Conservation (phyloP, 2,888 invertebrate genomes). For the Brachylomia viminalis region DNA sequence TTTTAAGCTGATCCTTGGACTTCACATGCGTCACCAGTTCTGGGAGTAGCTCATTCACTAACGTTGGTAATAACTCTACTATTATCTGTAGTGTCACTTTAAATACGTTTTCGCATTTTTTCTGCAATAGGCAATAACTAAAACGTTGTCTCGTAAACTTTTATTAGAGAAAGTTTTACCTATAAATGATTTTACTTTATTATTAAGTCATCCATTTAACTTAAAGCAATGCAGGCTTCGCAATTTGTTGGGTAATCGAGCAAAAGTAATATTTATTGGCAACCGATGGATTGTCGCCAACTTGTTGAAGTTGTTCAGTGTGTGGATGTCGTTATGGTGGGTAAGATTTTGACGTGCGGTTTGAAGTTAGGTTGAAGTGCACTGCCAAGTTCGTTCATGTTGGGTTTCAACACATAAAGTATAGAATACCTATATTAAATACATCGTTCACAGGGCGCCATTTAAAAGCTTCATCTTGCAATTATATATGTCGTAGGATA, state of each 20-base stretch:
- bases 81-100: neutral
- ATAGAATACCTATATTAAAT: neutral
- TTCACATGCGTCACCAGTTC: no score
- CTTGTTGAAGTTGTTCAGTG: neutral
- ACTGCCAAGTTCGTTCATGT: conserved; percentile 30
- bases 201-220: neutral
- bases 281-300: no score
- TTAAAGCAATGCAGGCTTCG: no score
- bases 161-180: neutral
- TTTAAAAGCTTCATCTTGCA: neutral
- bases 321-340: conserved; percentile 1
- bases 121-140: neutral
- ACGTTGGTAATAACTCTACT: no score
- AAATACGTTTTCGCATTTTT: neutral
- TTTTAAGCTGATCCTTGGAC: no score
- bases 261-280: neutral
- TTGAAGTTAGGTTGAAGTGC: conserved; percentile 8
- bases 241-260: neutral
- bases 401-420: conserved; percentile 4
- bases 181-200: neutral
- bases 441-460: neutral
- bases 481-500: no score
- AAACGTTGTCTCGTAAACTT: neutral
- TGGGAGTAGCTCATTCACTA: no score
- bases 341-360: neutral